These are phyloP conservation scores for Montifringilla adamsi DNA, from an alignment of 2,113 vertebrate genomes.

Conservation along the genomic window DNA sequence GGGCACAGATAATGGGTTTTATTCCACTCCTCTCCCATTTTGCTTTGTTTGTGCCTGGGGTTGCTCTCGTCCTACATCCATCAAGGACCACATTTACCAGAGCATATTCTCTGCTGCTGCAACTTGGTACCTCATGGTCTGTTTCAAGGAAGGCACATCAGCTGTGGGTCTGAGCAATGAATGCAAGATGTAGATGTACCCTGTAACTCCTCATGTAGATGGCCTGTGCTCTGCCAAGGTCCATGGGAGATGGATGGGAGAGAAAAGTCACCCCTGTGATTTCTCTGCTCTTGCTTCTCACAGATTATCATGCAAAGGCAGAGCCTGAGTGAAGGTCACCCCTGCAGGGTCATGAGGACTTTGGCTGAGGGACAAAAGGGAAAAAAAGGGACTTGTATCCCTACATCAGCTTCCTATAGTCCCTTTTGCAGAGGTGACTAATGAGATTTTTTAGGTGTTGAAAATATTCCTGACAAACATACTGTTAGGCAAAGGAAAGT, in stretches of 20 bases:
- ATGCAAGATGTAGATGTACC: neutral
- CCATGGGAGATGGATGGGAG: neutral
- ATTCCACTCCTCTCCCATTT: neutral
- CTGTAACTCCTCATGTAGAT: neutral
- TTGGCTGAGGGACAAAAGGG: neutral
- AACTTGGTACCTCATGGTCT: rapidly evolving
- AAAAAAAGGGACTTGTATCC: neutral
- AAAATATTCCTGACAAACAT: neutral
- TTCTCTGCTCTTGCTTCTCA: neutral
- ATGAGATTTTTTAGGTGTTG: neutral
- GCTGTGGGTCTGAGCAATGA: neutral
- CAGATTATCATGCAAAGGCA: neutral
- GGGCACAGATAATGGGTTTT: rapidly evolving
- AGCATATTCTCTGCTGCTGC: neutral
- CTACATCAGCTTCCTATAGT: neutral
- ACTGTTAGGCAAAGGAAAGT: neutral
- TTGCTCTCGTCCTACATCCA: neutral
- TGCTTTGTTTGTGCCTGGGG: rapidly evolving
- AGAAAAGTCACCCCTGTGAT: neutral
- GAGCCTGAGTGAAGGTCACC: neutral
- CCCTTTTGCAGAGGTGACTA: neutral
- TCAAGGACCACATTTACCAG: neutral
- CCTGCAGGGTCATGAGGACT: neutral
- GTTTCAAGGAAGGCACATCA: neutral
- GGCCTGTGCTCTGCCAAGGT: neutral